phyloP scores from a whole-genome alignment of 2,797 vertebrate species.

The Garrulus glandarius region DNA sequence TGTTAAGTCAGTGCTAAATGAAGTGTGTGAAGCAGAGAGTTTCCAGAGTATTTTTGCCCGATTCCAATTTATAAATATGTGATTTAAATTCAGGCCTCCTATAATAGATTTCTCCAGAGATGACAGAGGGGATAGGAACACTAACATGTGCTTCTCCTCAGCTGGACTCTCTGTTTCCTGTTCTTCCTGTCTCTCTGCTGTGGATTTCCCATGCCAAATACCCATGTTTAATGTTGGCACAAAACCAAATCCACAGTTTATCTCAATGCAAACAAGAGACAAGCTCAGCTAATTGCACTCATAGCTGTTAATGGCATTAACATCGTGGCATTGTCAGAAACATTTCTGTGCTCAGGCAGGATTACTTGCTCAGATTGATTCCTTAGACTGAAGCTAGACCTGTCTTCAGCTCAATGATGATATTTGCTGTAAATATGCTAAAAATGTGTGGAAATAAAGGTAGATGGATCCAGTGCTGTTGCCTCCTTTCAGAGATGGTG shows the following conservation, averaged over 20 bases:
- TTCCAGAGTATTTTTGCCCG: background rate
- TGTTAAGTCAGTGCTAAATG: background rate
- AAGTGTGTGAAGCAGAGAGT: background rate
- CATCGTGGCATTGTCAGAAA: background rate
- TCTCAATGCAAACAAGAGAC: background rate
- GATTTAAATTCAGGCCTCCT: background rate
- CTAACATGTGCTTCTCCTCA: background rate
- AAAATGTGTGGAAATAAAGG: conserved; percentile 35
- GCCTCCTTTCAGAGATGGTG: conserved; percentile 71
- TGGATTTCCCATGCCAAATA: background rate
- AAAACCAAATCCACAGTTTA: background rate
- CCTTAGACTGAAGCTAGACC: conserved; percentile 56
- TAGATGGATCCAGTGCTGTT: conserved; percentile 59
- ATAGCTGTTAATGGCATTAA: background rate
- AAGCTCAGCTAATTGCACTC: background rate
- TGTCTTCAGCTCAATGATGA: conserved; percentile 41
- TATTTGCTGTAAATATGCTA: conserved; percentile 54
- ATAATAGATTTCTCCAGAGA: background rate
- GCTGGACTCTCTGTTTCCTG: background rate
- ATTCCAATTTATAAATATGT: background rate
- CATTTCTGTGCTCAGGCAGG: background rate
- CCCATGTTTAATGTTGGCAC: background rate
- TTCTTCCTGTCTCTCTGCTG: background rate
- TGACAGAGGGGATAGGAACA: background rate
- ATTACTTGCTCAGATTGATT: conserved; percentile 60